Evolutionary conservation across 1,140 invertebrate species (phyloP), one percentile per base, ranked within the genome.

Genomic region (Micrasema longulum): DNA sequence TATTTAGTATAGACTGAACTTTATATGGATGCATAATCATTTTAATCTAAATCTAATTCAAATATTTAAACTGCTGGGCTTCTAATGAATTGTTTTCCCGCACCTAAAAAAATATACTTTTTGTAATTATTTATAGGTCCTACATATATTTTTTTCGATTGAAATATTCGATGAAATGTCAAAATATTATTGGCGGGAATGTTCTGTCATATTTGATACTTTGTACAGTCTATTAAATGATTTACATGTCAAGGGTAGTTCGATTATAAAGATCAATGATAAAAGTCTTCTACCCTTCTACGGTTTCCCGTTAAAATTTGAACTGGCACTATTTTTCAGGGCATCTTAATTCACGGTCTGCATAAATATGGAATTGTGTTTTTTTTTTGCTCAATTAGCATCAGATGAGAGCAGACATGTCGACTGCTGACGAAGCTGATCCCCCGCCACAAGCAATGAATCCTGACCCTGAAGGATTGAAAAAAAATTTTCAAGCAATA

Each of bases 401-500:
- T 47, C 53, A 70, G 68, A 63, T 69, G 43, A 45, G n/a, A 36
- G 14, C 31, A 60, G 62, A 72, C 22, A 75, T 75, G 74, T 75
- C 81, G 64, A 79, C 81, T 22, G 73, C 80, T 41, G 83, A 83
- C 76, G 83, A 84, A 77, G 78, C 80, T 12, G 83, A 83, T 55
- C 64, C 77, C 23, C 67, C 79, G 26, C 48, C 79, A 20, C 52
- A 77, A 11, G 82, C 83, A 57, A 80, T 83, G 22, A 79, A 82
- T 26, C 78, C 86, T 47, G 88, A 89, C 82, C 88, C 90, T 75
- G 87, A 89, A 60, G 88, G 89, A 79, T 85, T 91, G 70, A 87
- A 87, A 73, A 91, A 88, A 81, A 89, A 90, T 84, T 87, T 89
- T 43, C 84, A 84, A 73, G 84, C 87, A 52, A 85, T 91, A 62